phyloP scores from a whole-genome alignment of 2,888 invertebrate genomes.

The Agriopis marginaria region DNA sequence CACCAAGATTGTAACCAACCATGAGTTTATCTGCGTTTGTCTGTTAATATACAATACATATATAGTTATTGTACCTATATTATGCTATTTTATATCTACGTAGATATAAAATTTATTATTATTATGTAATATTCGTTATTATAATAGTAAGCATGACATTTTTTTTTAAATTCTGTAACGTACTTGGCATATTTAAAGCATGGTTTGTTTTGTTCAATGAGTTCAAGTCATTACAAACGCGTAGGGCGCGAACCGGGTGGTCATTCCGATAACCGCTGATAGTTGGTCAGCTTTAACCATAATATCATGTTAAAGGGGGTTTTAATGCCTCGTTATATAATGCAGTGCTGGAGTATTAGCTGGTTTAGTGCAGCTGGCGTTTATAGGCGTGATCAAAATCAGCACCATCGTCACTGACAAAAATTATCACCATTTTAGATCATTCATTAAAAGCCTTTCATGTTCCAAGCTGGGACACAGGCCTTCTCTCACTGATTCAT shows the following conservation, averaged over 20 bases:
- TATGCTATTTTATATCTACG: too few relatives aligned
- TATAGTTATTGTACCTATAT: too few relatives aligned
- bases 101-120: too few relatives aligned
- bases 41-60: too few relatives aligned
- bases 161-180: not conserved
- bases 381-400: not conserved
- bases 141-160: not conserved
- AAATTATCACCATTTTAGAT: not conserved
- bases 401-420: not conserved
- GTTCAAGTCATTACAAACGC: constrained; percentile 9
- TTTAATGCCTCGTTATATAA: constrained; percentile 16
- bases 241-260: constrained; percentile 10
- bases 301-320: constrained; percentile 20
- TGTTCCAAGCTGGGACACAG: too few relatives aligned
- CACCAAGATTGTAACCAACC: too few relatives aligned
- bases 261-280: constrained; percentile 21
- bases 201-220: constrained; percentile 11
- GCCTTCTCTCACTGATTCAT: too few relatives aligned
- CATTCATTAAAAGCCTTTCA: too few relatives aligned
- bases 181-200: not conserved
- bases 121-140: too few relatives aligned
- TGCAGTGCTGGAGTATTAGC: constrained; percentile 15
- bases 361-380: not conserved
- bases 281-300: constrained; percentile 26
- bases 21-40: too few relatives aligned